Percentiles rank a stretch among this genome's conserved stretches.
Conservation (phyloP, 2,888 invertebrate species). For the Xestoiulus laeticollis region DNA sequence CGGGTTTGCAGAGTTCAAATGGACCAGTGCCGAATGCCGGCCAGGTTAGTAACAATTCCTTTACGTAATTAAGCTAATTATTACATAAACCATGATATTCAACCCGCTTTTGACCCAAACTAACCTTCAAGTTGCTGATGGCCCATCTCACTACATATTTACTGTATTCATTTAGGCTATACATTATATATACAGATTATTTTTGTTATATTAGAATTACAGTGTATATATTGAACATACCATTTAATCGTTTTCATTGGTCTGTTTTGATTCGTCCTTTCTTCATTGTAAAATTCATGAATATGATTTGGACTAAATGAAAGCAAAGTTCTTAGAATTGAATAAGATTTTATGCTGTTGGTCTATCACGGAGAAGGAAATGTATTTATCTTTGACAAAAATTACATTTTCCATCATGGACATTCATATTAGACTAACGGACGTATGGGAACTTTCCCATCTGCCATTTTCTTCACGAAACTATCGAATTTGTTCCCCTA, state of each 20-base stretch:
- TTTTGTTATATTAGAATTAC: too few relatives aligned
- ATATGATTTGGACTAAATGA: not conserved
- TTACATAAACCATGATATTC: too few relatives aligned
- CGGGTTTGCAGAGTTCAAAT: conserved; percentile 45
- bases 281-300: not conserved
- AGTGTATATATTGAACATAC: too few relatives aligned
- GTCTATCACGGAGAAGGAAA: not conserved
- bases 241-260: not conserved
- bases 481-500: not conserved
- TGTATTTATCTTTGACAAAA: not conserved
- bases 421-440: not conserved
- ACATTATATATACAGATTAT: too few relatives aligned
- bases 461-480: not conserved
- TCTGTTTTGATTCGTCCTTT: not conserved
- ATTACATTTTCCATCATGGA: not conserved
- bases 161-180: too few relatives aligned
- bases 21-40: conserved; percentile 20
- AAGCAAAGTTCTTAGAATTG: not conserved
- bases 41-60: conserved; percentile 24
- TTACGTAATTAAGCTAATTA: too few relatives aligned
- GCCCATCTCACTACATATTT: too few relatives aligned
- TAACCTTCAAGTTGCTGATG: too few relatives aligned
- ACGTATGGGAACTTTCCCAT: not conserved
- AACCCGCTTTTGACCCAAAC: too few relatives aligned
- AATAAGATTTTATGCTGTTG: not conserved